These are phyloP conservation scores for Helobdella robusta DNA, from an alignment of 2,888 invertebrate species.

Conservation along the genomic window DNA sequence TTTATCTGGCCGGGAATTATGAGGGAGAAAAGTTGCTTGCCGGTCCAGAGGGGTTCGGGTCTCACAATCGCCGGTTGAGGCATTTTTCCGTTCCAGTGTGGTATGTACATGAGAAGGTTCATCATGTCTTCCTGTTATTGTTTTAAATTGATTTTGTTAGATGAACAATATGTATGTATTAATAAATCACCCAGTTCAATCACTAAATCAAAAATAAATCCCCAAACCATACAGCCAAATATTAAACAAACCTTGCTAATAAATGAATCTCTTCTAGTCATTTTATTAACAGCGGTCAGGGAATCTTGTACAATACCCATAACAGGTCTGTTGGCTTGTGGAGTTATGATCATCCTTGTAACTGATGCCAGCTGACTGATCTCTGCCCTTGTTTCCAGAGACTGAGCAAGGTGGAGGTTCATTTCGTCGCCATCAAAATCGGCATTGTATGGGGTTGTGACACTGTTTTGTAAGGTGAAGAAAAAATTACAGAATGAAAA, in stretches of 20 bases:
- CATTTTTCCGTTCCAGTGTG: slow-evolving; percentile 98
- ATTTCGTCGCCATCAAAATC: slow-evolving; percentile 99
- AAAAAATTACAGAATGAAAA: too few species aligned
- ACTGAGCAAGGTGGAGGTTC: slow-evolving; percentile 97
- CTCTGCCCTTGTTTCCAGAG: slow-evolving; percentile 94
- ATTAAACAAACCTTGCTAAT: slow-evolving; percentile 63
- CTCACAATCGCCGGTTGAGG: slow-evolving; percentile 93
- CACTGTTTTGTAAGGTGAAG: too few species aligned
- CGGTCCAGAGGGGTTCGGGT: slow-evolving; percentile 91
- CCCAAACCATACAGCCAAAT: not conserved
- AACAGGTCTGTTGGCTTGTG: slow-evolving; percentile 94
- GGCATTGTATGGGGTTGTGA: slow-evolving; percentile 99
- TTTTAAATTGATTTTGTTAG: too few species aligned
- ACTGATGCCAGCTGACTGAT: slow-evolving; percentile 95
- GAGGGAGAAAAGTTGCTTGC: slow-evolving; percentile 87
- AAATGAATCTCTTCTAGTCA: slow-evolving; percentile 98
- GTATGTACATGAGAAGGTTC: slow-evolving; percentile 96
- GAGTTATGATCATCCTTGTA: slow-evolving; percentile 94
- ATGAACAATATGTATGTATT: too few species aligned
- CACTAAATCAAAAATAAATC: too few species aligned
- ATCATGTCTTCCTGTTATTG: slow-evolving; percentile 76
- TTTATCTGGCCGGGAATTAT: slow-evolving; percentile 96
- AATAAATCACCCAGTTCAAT: too few species aligned
- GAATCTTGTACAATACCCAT: slow-evolving; percentile 99
- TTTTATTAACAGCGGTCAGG: slow-evolving; percentile 90